Evolutionary conservation across 2,888 invertebrate species (phyloP), one percentile per base, ranked within the genome.

Genomic region (Ennomos fuscantarius): DNA sequence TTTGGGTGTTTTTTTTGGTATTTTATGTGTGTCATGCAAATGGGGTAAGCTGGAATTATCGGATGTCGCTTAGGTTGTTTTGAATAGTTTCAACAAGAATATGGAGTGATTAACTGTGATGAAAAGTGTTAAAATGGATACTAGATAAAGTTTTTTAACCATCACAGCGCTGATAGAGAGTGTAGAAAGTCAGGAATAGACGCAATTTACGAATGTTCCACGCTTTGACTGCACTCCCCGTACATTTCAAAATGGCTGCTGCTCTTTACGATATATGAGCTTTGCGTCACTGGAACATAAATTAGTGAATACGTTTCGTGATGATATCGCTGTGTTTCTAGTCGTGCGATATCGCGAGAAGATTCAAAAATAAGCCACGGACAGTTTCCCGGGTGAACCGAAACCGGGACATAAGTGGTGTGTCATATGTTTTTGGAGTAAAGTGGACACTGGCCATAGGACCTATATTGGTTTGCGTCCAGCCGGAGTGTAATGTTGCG

Each of bases 1-100:
- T 89, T 89, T 83, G 79, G 82, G 90, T 90, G 91, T 89, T 90
- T 70, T 24, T 89, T 88, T 93, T 93, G 86, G 86, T 93, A 93
- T 93, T 93, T 93, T 94, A 94, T 94, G 94, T 94, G 94, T 94
- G 94, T 94, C 94, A 94, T 94, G 94, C 94, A 94, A 94, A 94
- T 94, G 94, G 94, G 94, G 94, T 94, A 94, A 93, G 93, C 93
- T 94, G 90, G 89, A 91, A 87, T 92, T 89, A 89, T 92, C 92
- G 91, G 90, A 92, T 89, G 90, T 92, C 92, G 90, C 88, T 84
- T 89, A 90, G 87, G 92, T 92, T 93, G 92, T 93, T 93, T 92
- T 93, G 92, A 87, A 92, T 83, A 90, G 90, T 88, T 89, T 87
- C 82, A 88, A 84, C 85, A 79, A 81, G 85, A 86, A 88, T 85